Base-by-base conservation (phyloP, 1,140 invertebrate species). In the Drosophila teissieri region DNA sequence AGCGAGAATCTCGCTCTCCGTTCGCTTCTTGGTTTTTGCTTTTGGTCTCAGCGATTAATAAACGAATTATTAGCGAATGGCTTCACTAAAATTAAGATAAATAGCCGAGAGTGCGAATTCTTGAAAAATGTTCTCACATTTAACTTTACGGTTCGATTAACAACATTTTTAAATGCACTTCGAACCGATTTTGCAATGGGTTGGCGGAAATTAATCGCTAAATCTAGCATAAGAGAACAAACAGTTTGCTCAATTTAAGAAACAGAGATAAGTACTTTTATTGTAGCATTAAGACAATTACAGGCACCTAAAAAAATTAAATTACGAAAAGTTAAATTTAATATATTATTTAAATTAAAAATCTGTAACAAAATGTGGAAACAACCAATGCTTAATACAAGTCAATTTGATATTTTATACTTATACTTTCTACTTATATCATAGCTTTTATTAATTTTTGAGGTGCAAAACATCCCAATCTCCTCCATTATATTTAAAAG, bases 181-280 rank as follows among this genome's bases (percentile, higher is more conserved):
- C 49, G 27, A 65, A 39, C 12, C n/a, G 24, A 69, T 56, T 56
- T 61, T 17, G n/a, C 22, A 17, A 44, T 2, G 19, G 49, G 27
- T 45, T 42, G 15, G 78, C 73, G 55, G 42, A 61, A 72, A 82
- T 78, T 70, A 86, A 67, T 81, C 56, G 63, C 55, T 56, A 51
- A 27, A 72, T 53, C 34, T n/a, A 53, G n/a, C 19, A 44, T 46
- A 19, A 48, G 11, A 11, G 19, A 5, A 24, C 3, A 24, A 24
- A 24, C 24, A 24, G 24, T 24, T 24, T 24, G 24, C 24, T 24
- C 24, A 55, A 42, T 19, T 19, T 22, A 40, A 63, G 78, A 62
- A 56, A 19, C 4, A 14, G n/a, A 22, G n/a, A 31, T 44, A 52
- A 11, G 11, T 7, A 24, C 6, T 24, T 12, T n/a, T 4, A n/a